Percentiles rank a stretch among this genome's conserved stretches.
Evolutionary conservation across 2,888 invertebrate species (phyloP).

Genomic region (Stomorhina lunata): DNA sequence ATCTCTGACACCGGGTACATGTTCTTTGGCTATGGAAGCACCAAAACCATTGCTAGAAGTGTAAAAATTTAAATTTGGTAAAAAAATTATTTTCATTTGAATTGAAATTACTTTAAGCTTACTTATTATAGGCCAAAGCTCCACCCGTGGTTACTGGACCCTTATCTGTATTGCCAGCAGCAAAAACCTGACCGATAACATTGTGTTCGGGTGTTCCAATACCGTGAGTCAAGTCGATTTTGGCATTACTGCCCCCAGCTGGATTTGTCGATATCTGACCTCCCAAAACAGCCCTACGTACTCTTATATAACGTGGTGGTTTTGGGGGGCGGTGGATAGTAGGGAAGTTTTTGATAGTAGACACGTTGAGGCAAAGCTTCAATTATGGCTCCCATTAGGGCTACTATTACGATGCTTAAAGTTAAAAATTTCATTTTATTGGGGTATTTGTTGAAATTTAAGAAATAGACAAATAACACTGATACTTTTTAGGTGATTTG

Average conservation of each 20-base stretch:
- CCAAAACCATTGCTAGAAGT: slow-evolving; percentile 65
- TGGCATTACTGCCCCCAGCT: slow-evolving; percentile 72
- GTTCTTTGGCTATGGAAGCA: slow-evolving; percentile 59
- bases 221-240: slow-evolving; percentile 69
- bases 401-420: not conserved
- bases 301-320: slow-evolving; percentile 60
- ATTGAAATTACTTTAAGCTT: slow-evolving; percentile 32
- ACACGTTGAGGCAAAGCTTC: slow-evolving; percentile 51
- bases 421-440: slow-evolving; percentile 58
- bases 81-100: not conserved
- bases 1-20: slow-evolving; percentile 67
- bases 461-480: not conserved
- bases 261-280: slow-evolving; percentile 72
- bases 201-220: slow-evolving; percentile 74
- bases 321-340: slow-evolving; percentile 66
- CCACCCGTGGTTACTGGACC: slow-evolving; percentile 68
- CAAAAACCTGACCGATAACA: slow-evolving; percentile 70
- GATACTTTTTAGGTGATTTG: not conserved
- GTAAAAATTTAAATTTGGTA: not conserved
- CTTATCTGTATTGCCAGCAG: slow-evolving; percentile 67
- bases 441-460: not conserved
- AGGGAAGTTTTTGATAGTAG: slow-evolving; percentile 49
- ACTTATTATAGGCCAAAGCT: slow-evolving; percentile 67
- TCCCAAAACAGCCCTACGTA: slow-evolving; percentile 71
- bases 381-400: slow-evolving; percentile 22